These are phyloP conservation scores for Epirrhoe alternata DNA, from an alignment of 2,888 invertebrate genomes.

Conservation along the genomic window DNA sequence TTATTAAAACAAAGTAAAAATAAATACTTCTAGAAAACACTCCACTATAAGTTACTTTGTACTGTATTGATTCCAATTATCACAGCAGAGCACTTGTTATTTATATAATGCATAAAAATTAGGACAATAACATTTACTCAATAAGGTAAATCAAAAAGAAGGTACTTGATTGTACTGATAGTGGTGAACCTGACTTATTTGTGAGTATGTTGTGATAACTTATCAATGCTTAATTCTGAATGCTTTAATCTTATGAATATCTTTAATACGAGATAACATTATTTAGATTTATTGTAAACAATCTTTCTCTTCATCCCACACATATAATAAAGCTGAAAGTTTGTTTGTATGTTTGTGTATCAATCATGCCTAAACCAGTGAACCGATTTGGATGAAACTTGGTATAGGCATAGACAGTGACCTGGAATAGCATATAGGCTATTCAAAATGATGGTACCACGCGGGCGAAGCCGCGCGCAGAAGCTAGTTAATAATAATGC, in stretches of 20 bases:
- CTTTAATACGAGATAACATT: slow-evolving; percentile 28
- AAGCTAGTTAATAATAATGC: no score
- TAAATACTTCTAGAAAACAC: not conserved
- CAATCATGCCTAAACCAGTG: no score
- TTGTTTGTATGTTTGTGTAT: no score
- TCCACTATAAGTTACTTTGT: not conserved
- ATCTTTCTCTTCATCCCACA: no score
- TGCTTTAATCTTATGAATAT: slow-evolving; percentile 34
- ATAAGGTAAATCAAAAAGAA: slow-evolving; percentile 12
- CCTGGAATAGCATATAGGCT: no score
- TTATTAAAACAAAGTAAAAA: not conserved
- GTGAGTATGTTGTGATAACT: slow-evolving; percentile 16
- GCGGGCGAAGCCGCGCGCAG: no score
- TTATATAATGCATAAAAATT: not conserved
- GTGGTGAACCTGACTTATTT: slow-evolving; percentile 6
- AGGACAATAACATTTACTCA: slow-evolving; percentile 21
- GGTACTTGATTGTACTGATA: slow-evolving; percentile 8
- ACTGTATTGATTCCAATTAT: not conserved
- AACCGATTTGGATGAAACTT: no score
- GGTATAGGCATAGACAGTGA: no score
- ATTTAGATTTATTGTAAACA: slow-evolving; percentile 8
- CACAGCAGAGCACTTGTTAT: not conserved
- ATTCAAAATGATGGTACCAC: no score
- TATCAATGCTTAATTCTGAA: slow-evolving; percentile 46
- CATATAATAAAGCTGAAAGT: no score